phyloP scores from a whole-genome alignment of 2,797 vertebrate genomes.

The Steatocranus sp. region DNA sequence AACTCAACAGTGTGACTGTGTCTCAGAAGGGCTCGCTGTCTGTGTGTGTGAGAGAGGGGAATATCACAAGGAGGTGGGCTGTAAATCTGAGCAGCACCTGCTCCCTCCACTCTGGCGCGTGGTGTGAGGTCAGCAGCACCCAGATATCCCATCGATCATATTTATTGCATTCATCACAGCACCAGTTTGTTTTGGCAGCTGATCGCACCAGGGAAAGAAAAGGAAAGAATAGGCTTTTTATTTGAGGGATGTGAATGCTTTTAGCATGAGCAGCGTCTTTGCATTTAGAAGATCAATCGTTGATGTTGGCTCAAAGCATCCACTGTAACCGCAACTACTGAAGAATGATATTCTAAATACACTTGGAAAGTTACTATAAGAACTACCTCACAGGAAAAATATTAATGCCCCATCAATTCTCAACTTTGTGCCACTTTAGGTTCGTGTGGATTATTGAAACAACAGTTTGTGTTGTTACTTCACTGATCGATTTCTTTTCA shows the following conservation, averaged over 20 bases:
- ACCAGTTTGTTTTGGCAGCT: slow-evolving; percentile 78
- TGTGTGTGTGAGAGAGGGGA: slow-evolving; percentile 22
- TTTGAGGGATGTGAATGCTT: slow-evolving; percentile 45
- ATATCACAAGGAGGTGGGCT: slow-evolving; percentile 30
- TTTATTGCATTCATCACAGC: slow-evolving; percentile 73
- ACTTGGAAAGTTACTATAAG: slow-evolving; percentile 34
- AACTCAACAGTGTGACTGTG: slow-evolving; percentile 1
- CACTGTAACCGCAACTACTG: slow-evolving; percentile 38
- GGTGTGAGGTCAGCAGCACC: slow-evolving; percentile 73
- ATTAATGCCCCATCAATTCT: slow-evolving; percentile 22
- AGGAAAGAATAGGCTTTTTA: slow-evolving; percentile 50
- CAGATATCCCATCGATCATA: slow-evolving; percentile 73
- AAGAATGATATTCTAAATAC: slow-evolving; percentile 31
- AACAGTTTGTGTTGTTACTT: slow-evolving; percentile 11
- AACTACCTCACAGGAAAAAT: slow-evolving; percentile 18
- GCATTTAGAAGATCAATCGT: slow-evolving; percentile 47
- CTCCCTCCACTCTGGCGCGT: slow-evolving; percentile 57
- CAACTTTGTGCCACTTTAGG: slow-evolving; percentile 10
- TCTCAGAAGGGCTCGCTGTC: slow-evolving; percentile 30
- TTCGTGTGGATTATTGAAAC: slow-evolving; percentile 11
- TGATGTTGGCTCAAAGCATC: slow-evolving; percentile 14
- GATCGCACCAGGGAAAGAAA: slow-evolving; percentile 46
- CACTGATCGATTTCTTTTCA: not conserved
- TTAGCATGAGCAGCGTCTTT: slow-evolving; percentile 47
- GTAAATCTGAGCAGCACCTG: slow-evolving; percentile 78